A percentile compares a stretch with the other conserved stretches of the same genome.
phyloP scores from a whole-genome alignment of 2,888 invertebrate genomes.

The Lasiommata megera region DNA sequence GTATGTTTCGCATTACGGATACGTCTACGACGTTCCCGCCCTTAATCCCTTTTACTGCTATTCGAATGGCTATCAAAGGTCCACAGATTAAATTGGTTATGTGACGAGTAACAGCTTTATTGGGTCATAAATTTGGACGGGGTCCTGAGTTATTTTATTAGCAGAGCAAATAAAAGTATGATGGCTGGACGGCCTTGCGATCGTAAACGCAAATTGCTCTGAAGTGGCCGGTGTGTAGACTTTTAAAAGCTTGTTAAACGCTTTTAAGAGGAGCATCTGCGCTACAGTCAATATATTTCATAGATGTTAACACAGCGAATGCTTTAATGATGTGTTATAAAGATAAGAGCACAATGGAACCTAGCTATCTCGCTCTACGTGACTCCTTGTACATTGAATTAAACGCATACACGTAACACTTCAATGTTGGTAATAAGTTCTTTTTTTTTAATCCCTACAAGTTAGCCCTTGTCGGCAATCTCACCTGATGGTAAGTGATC shows the following conservation, averaged over 20 bases:
- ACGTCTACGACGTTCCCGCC: slow-evolving; percentile 18
- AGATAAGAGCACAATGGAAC: too few relatives aligned
- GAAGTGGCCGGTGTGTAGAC: slow-evolving; percentile 23
- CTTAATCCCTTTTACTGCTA: slow-evolving; percentile 39
- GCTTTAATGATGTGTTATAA: neutral
- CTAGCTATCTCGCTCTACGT: too few relatives aligned
- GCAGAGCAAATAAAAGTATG: slow-evolving; percentile 56
- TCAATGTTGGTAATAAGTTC: too few relatives aligned
- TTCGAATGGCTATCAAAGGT: slow-evolving; percentile 38
- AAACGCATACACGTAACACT: too few relatives aligned
- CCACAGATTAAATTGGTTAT: slow-evolving; percentile 67
- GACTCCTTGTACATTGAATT: too few relatives aligned
- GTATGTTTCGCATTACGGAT: slow-evolving; percentile 4
- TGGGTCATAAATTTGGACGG: slow-evolving; percentile 55
- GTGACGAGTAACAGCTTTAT: slow-evolving; percentile 68
- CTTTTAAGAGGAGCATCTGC: slow-evolving; percentile 10
- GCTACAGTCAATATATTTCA: neutral
- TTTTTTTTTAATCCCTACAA: too few relatives aligned
- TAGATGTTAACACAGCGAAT: neutral
- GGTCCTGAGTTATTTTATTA: slow-evolving; percentile 62
- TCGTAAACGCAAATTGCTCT: slow-evolving; percentile 55
- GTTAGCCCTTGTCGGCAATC: too few relatives aligned
- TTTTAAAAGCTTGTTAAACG: slow-evolving; percentile 12
- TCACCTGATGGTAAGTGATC: too few relatives aligned
- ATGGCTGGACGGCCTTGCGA: slow-evolving; percentile 39